Percentiles rank a stretch among this genome's conserved stretches.
Conservation (phyloP, 1,140 invertebrate genomes). For the Papilio polyxenes region DNA sequence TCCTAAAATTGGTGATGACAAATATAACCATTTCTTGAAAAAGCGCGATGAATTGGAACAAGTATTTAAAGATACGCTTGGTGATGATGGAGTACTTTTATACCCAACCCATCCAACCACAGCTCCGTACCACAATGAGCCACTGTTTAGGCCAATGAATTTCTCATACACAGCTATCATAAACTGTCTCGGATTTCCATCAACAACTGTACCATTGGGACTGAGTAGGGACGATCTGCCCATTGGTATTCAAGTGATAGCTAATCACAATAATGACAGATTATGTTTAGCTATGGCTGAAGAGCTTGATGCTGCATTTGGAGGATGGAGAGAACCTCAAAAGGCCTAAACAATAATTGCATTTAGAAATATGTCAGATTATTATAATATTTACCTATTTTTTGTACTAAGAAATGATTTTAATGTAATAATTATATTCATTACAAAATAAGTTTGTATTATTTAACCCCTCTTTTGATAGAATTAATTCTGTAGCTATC, state of each 20-base stretch:
- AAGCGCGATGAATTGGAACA: constrained; percentile 79
- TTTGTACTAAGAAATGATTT: constrained; percentile 8
- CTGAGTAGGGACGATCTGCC: constrained; percentile 92
- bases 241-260: constrained; percentile 91
- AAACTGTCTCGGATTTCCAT: constrained; percentile 94
- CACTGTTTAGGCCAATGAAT: constrained; percentile 92
- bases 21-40: constrained; percentile 81
- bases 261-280: constrained; percentile 89
- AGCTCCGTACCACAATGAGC: constrained; percentile 94
- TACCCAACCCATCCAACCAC: constrained; percentile 95
- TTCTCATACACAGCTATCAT: constrained; percentile 95
- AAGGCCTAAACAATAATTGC: constrained; percentile 42
- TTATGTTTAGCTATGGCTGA: constrained; percentile 91
- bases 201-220: constrained; percentile 93
- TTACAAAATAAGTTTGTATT: not conserved
- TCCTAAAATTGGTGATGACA: constrained; percentile 80
- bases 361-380: not conserved
- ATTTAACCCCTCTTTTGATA: not conserved
- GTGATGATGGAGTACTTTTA: constrained; percentile 92
- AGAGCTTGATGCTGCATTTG: constrained; percentile 94
- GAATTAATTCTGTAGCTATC: not conserved
- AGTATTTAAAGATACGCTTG: constrained; percentile 85
- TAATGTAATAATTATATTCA: not conserved
- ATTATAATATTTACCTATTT: constrained; percentile 5
- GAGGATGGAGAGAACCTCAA: constrained; percentile 92